phyloP scores from a whole-genome alignment of 1,140 invertebrate genomes.

The Colletes gigas region DNA sequence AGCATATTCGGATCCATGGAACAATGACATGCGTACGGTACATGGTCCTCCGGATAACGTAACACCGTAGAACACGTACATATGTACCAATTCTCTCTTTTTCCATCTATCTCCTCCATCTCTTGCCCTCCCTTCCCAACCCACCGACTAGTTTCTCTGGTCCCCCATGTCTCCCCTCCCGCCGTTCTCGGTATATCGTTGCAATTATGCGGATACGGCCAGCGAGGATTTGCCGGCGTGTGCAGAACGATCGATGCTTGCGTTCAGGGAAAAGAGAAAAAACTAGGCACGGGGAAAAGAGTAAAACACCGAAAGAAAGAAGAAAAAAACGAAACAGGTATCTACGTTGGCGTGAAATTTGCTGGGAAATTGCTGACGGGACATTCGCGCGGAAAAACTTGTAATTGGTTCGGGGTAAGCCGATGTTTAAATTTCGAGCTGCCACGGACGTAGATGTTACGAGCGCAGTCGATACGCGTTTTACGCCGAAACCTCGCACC shows the following conservation, averaged over 20 bases:
- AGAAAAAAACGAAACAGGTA: not conserved
- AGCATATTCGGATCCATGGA: no score
- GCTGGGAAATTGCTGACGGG: constrained; percentile 41
- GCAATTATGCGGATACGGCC: constrained; percentile 44
- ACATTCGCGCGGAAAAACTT: constrained; percentile 48
- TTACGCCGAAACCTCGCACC: not conserved
- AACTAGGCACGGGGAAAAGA: not conserved
- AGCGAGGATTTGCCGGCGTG: constrained; percentile 14
- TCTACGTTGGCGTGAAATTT: constrained; percentile 41
- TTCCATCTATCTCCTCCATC: not conserved
- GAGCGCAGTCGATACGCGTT: not conserved
- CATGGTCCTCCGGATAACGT: no score
- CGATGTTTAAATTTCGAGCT: constrained; percentile 53
- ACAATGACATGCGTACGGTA: no score
- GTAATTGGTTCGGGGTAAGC: constrained; percentile 54
- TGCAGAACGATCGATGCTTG: constrained; percentile 42
- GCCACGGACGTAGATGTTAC: constrained; percentile 23
- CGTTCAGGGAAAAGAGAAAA: constrained; percentile 28
- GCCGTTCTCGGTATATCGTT: not conserved
- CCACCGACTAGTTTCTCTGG: not conserved
- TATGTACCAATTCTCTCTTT: no score
- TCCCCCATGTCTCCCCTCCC: not conserved
- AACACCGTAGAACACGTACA: no score
- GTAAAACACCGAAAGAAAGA: not conserved
- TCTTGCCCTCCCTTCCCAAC: not conserved